These are phyloP conservation scores for Pachypeltis micranthus DNA, from an alignment of 1,140 invertebrate genomes.

Conservation along the genomic window DNA sequence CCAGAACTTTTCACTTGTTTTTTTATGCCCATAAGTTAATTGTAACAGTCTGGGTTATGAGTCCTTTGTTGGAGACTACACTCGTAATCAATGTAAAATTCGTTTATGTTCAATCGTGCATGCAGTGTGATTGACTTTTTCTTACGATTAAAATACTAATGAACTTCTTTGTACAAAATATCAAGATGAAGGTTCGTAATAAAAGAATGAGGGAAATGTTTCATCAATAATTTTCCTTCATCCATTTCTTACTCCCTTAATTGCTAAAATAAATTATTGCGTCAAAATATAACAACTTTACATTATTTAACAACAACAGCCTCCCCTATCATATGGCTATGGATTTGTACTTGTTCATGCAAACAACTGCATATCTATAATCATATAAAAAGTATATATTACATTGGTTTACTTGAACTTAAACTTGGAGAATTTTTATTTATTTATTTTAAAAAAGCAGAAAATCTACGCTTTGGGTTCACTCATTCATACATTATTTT, in stretches of 20 bases:
- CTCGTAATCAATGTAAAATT: no score
- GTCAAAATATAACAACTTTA: slow-evolving; percentile 3
- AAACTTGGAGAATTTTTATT: no score
- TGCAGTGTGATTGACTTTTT: slow-evolving; percentile 1
- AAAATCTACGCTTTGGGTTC: no score
- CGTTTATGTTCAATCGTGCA: not conserved
- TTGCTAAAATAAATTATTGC: not conserved
- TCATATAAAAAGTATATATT: slow-evolving; percentile 4
- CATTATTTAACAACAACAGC: slow-evolving; percentile 2
- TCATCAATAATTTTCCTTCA: not conserved
- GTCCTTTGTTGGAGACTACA: no score
- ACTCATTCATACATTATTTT: no score
- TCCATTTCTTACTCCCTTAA: not conserved
- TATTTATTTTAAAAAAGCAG: no score
- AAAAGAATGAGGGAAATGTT: not conserved
- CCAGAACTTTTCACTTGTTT: no score
- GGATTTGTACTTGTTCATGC: not conserved
- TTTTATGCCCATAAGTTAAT: no score
- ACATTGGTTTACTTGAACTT: no score
- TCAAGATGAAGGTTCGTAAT: not conserved
- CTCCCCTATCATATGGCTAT: not conserved
- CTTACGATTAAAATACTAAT: no score
- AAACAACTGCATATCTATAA: slow-evolving; percentile 2
- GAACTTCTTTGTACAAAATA: not conserved
- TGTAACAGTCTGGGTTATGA: no score